Base-by-base conservation (phyloP, 2,113 vertebrate genomes). In the Chaetodon auriga region DNA sequence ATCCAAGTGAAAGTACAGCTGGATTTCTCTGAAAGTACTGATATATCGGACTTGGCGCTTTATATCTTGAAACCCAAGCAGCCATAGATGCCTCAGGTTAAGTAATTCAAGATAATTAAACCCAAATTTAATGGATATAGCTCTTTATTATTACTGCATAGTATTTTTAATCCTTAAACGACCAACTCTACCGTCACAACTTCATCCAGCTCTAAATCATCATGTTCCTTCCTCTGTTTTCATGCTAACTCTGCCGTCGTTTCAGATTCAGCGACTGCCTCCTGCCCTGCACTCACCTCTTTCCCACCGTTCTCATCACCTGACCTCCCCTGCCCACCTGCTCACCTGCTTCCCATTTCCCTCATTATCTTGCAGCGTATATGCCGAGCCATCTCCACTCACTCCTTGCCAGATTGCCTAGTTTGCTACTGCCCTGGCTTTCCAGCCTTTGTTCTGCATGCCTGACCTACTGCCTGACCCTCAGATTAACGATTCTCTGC, bases 401-500 rank as follows among this genome's bases (percentile, higher is more conserved):
- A 65, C 21, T 43, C 21, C 11, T 23, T n/a, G 13, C 63, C 9
- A 16, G 38, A 45, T 41, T 43, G 62, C 23, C 13, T 45, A 23
- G 41, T 65, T n/a, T 45, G n/a, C 5, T 8, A 16, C 14, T 6
- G 1, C 1, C 38, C 12, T 7, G 7, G 64, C 9, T 48, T 30
- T 48, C 23, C 43, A 66, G n/a, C 3, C 64, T 66, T 66, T 21
- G 60, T 41, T 62, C 60, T 62, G 18, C 10, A 35, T 41, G 60
- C 11, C 63, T 65, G 43, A 46, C 43, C 43, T 23, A 1, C 41
- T 65, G 41, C 23, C 43, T 51, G 46, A 68, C 65, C 46, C 25
- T 51, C 46, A 36, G 25, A 68, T 68, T 51, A 16, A 68, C 16
- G 65, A 35, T 63, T 63, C 36, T 43, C 61, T 63, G 36, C 38